Percentiles rank a stretch among this genome's conserved stretches.
These are phyloP conservation scores for Campylomormyrus numenius DNA, from an alignment of 2,113 vertebrate genomes.

Conservation along the genomic window DNA sequence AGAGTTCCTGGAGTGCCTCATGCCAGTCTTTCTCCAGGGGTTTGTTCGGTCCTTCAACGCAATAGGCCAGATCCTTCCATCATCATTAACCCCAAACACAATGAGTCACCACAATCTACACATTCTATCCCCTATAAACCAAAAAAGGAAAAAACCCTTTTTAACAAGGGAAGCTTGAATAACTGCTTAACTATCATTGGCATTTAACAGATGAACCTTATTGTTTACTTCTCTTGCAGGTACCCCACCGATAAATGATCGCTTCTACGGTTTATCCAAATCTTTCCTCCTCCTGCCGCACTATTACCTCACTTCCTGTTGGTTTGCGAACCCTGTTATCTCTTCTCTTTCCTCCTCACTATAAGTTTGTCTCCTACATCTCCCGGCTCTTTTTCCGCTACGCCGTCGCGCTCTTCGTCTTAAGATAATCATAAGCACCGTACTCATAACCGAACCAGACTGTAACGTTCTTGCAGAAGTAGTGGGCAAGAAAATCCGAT, in stretches of 20 bases:
- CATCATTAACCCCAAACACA: not conserved
- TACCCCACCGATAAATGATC: not conserved
- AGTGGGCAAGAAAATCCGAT: not conserved
- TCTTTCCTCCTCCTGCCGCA: not conserved
- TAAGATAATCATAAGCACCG: not conserved
- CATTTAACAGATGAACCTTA: not conserved
- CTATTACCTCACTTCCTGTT: not conserved
- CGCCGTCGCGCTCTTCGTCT: not conserved
- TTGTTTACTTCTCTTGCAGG: not conserved
- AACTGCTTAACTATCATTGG: not conserved
- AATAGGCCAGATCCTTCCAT: not conserved
- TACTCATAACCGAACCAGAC: not conserved
- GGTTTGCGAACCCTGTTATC: not conserved
- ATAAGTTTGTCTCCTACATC: not conserved
- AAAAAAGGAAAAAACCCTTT: not conserved
- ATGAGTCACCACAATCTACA: not conserved
- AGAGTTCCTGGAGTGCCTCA: not conserved
- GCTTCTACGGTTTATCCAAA: not conserved
- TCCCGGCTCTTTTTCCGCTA: not conserved
- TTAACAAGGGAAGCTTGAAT: not conserved
- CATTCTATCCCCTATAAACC: not conserved
- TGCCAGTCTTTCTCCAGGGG: not conserved
- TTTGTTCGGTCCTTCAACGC: not conserved
- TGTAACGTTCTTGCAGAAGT: not conserved
- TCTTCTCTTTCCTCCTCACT: not conserved